Percentiles rank a stretch among this genome's conserved stretches.
phyloP scores from a whole-genome alignment of 2,888 invertebrate genomes.

The Euphydryas editha region DNA sequence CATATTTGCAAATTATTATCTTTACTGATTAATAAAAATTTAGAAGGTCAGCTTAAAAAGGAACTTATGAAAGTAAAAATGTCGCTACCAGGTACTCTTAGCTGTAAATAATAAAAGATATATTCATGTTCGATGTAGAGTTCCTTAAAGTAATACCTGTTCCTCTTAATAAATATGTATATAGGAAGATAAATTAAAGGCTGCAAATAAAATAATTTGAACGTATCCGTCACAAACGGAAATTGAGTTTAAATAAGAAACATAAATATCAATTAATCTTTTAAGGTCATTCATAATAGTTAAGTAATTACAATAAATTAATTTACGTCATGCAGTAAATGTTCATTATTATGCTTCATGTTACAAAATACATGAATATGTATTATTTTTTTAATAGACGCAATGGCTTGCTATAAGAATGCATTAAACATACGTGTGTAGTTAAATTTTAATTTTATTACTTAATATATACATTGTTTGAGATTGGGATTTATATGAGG shows the following conservation, averaged over 20 bases:
- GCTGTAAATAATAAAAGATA: neutral
- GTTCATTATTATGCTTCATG: neutral
- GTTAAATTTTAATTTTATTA: too few relatives aligned
- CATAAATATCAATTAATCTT: constrained; percentile 1
- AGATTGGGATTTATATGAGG: too few relatives aligned
- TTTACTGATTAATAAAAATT: too few relatives aligned
- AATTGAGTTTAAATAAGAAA: constrained; percentile 4
- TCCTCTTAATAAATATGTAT: constrained; percentile 11
- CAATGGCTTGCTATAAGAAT: neutral
- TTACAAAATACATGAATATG: neutral
- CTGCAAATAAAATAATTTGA: neutral
- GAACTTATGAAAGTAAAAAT: too few relatives aligned
- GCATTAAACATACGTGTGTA: too few relatives aligned
- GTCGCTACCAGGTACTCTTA: neutral
- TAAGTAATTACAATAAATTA: constrained; percentile 5
- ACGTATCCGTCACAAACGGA: neutral
- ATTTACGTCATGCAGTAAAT: neutral
- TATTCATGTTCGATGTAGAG: neutral
- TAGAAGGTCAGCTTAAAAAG: too few relatives aligned
- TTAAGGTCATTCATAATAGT: constrained; percentile 3
- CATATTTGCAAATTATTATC: too few relatives aligned
- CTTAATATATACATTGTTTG: too few relatives aligned
- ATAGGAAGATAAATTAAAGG: constrained; percentile 13
- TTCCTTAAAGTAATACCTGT: constrained; percentile 17
- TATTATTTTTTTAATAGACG: neutral